Evolutionary conservation across 2,888 invertebrate species (phyloP).

Genomic region (Heliconius cydno): DNA sequence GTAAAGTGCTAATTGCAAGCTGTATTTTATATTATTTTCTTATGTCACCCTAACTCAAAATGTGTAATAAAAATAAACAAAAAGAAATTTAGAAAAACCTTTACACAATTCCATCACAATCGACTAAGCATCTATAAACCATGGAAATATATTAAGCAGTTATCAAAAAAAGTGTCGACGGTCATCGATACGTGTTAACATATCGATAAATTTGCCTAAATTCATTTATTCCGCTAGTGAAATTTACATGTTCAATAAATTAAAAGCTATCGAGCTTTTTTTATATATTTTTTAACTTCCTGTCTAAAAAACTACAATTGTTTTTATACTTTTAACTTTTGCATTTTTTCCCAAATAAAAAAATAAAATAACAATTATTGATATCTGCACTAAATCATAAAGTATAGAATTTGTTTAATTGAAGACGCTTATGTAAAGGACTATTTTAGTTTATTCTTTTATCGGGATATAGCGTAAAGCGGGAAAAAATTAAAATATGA

Average conservation of each 20-base stretch:
- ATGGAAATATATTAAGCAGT: background rate
- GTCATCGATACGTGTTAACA: conserved; percentile 2
- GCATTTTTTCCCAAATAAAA: background rate
- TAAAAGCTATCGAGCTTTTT: background rate
- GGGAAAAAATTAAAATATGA: too few relatives aligned
- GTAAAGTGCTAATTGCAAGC: background rate
- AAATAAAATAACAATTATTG: too few relatives aligned
- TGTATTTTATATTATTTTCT: too few relatives aligned
- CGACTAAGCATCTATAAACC: background rate
- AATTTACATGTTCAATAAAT: conserved; percentile 13
- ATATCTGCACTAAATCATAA: too few relatives aligned
- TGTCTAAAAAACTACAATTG: background rate
- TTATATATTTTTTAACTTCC: background rate
- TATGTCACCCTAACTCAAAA: too few relatives aligned
- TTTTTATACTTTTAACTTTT: background rate
- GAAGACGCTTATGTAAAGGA: too few relatives aligned
- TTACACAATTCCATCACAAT: background rate
- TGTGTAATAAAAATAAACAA: too few relatives aligned
- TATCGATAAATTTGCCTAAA: conserved; percentile 3
- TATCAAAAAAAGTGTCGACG: background rate
- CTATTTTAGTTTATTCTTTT: too few relatives aligned
- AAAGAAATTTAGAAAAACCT: too few relatives aligned
- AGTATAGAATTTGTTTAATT: too few relatives aligned
- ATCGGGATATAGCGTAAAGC: too few relatives aligned
- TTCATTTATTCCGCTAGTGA: background rate